Conservation (phyloP, 2,113 vertebrate genomes). For the Sclerurus mexicanus region DNA sequence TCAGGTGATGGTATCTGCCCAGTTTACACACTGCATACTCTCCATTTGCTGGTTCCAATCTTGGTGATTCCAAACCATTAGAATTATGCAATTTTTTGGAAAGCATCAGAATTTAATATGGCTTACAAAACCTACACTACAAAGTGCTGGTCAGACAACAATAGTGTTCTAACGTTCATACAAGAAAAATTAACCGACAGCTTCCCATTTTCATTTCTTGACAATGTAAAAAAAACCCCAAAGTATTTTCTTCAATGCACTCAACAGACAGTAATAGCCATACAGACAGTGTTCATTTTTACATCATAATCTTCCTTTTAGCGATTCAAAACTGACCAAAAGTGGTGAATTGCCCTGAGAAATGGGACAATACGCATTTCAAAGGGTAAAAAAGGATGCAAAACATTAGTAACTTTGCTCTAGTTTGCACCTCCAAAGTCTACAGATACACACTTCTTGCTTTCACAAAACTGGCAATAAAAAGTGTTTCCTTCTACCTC, state of each 20-base stretch:
- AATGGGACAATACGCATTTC: neutral
- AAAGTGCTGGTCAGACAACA: neutral
- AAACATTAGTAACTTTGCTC: neutral
- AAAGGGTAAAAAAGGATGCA: neutral
- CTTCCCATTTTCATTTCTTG: neutral
- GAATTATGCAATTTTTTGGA: neutral
- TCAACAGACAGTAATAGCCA: neutral
- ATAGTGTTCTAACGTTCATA: neutral
- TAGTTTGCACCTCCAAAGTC: neutral
- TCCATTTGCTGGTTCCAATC: neutral
- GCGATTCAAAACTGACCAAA: neutral
- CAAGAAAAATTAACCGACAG: neutral
- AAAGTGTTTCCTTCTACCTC: neutral
- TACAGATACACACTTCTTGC: neutral
- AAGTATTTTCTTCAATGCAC: neutral
- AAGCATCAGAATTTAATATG: neutral
- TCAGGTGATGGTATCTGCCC: neutral
- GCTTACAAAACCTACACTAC: neutral
- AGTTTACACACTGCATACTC: neutral
- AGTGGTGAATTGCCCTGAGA: neutral
- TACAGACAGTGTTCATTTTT: neutral
- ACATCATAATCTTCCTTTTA: neutral
- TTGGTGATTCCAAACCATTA: neutral
- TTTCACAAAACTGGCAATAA: neutral
- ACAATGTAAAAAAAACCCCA: rapidly evolving